Conservation (phyloP, 2,797 vertebrate genomes). For the Buphagus erythrorhynchus region DNA sequence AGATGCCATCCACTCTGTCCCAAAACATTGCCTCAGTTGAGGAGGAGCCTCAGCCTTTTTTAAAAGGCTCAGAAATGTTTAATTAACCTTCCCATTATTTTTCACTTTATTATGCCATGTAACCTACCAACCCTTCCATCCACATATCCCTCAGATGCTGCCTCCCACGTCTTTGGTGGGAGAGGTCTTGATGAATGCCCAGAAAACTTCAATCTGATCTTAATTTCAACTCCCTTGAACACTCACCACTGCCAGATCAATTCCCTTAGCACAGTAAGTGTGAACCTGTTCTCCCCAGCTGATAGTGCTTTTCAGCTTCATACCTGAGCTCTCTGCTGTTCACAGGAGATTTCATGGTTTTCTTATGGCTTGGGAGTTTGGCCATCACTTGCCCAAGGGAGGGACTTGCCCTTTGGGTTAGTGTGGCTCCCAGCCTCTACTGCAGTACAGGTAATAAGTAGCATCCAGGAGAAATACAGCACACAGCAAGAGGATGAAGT, state of each 20-base stretch:
- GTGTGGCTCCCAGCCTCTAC: not conserved
- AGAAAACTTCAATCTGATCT: not conserved
- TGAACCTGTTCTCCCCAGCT: fast-evolving
- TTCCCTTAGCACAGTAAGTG: fast-evolving
- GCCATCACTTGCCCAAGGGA: not conserved
- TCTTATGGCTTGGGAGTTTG: not conserved
- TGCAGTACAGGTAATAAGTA: not conserved
- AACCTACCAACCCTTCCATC: not conserved
- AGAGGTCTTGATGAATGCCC: not conserved
- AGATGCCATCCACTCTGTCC: not conserved
- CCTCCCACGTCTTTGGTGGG: not conserved
- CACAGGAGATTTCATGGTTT: not conserved
- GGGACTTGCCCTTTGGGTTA: not conserved
- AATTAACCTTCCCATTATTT: not conserved
- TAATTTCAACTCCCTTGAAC: not conserved
- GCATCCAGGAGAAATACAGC: not conserved
- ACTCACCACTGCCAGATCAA: not conserved
- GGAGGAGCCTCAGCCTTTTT: not conserved
- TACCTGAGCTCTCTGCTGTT: not conserved
- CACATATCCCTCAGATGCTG: not conserved
- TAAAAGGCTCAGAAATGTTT: not conserved
- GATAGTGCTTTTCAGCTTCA: not conserved
- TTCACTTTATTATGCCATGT: not conserved
- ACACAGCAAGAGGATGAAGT: not conserved
- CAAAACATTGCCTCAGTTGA: not conserved